phyloP scores from a whole-genome alignment of 2,113 vertebrate species.

The Centropristis striata region DNA sequence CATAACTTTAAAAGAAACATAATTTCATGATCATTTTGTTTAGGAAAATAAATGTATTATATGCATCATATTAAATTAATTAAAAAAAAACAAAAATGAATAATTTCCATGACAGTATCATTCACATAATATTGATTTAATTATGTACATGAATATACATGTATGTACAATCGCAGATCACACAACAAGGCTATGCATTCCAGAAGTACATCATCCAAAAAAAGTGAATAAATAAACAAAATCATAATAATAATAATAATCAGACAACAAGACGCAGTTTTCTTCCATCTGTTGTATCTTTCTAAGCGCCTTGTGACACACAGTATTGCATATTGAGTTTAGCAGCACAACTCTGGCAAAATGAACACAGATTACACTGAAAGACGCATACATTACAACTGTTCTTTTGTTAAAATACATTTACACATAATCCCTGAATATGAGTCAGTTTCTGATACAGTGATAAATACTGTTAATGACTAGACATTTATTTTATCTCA shows the following conservation, averaged over 20 bases:
- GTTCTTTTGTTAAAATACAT: slow-evolving; percentile 65
- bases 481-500: slow-evolving; percentile 79
- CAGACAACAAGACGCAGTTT: slow-evolving; percentile 67
- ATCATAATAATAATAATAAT: slow-evolving; percentile 47
- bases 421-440: slow-evolving; percentile 85
- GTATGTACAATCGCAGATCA: slow-evolving; percentile 81
- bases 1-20: neutral
- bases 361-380: slow-evolving; percentile 66
- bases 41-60: neutral
- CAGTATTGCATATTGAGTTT: slow-evolving; percentile 86
- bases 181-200: slow-evolving; percentile 82
- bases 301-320: slow-evolving; percentile 66
- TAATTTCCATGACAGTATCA: slow-evolving; percentile 16
- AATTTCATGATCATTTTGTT: neutral
- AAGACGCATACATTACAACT: slow-evolving; percentile 57
- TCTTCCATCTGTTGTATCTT: slow-evolving; percentile 53
- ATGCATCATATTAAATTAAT: neutral
- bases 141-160: slow-evolving; percentile 87
- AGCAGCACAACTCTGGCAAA: slow-evolving; percentile 84
- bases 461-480: slow-evolving; percentile 82
- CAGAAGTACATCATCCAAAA: slow-evolving; percentile 77
- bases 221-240: too few relatives aligned
- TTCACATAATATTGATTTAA: slow-evolving; percentile 78
- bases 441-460: slow-evolving; percentile 77
- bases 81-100: slow-evolving; percentile 27